Conservation (phyloP, 2,113 vertebrate species). For the Podilymbus podiceps region DNA sequence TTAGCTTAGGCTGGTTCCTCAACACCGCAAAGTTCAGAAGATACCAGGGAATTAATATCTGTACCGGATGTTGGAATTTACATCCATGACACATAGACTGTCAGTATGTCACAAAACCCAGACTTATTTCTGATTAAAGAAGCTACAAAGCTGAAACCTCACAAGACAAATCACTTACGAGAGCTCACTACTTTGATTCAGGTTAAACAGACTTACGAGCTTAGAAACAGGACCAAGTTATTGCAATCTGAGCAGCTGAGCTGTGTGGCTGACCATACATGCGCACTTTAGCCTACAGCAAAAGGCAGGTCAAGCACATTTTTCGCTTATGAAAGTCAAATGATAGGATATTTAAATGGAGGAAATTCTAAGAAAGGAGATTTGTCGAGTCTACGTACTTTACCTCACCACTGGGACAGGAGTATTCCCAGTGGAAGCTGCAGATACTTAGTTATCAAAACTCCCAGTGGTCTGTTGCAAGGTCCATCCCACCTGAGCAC, state of each 20-base stretch:
- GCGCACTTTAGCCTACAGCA: background rate
- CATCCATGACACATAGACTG: background rate
- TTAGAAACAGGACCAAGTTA: background rate
- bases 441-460: background rate
- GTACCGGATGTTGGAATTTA: background rate
- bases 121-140: background rate
- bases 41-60: background rate
- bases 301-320: background rate
- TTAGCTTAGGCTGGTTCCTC: background rate
- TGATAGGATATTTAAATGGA: background rate
- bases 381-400: background rate
- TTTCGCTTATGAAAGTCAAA: background rate
- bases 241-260: background rate
- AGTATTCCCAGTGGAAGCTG: background rate
- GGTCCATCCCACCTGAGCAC: background rate
- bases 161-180: background rate
- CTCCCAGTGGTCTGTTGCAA: background rate
- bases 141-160: background rate
- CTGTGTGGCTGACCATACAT: background rate
- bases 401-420: background rate
- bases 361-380: background rate
- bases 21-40: background rate
- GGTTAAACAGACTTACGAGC: background rate
- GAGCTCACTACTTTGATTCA: background rate
- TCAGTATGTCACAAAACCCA: background rate